Base-by-base conservation (phyloP, 2,888 invertebrate species). In the Antheraea yamamai region DNA sequence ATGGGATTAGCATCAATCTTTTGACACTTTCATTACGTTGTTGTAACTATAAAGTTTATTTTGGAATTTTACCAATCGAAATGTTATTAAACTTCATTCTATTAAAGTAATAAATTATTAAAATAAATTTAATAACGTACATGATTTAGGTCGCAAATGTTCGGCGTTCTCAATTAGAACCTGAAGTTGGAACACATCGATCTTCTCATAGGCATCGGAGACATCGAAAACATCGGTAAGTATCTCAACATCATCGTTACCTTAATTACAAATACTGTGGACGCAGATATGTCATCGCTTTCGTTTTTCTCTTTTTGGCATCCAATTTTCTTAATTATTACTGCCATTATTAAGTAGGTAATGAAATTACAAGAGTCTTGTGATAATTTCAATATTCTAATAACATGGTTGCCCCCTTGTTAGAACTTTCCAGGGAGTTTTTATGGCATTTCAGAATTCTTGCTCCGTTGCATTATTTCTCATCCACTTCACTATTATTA, bases 141-240 rank as follows among this genome's bases (percentile, higher is more conserved):
- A 26, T 7, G 35, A 30, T 7, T 74, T 79, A 97, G 91, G 97
- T 97, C 83, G 97, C 97, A 3, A 97, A 95, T 78, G 97, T 97
- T 35, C 96, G 96, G 83, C 96, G 96, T 78, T 94, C 95, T 47
- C 94, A 94, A 86, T 86, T 91, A 88, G 94, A 94, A 79, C 93
- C 94, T 7, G 95, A 95, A 77, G 90, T 88, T 74, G 94, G 94
- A 76, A 94, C 96, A 81, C 91, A 96, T 90, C 86, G 96, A 87
- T 94, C 94, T 77, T 96, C 96, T 75, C 96, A 96, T 84, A 94
- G 96, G 76, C 96, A 96, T 78, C 85, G 95, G 79, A 88, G 95
- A 72, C 96, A 96, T 85, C 95, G 95, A 83, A 96, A 96, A 85
- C 96, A 96, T 84, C 93, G 96, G 96, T 96, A 88, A 82, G 74